Percentiles rank a stretch among this genome's conserved stretches.
Conservation (phyloP, 2,888 invertebrate genomes). For the Gasteruption jaculator region DNA sequence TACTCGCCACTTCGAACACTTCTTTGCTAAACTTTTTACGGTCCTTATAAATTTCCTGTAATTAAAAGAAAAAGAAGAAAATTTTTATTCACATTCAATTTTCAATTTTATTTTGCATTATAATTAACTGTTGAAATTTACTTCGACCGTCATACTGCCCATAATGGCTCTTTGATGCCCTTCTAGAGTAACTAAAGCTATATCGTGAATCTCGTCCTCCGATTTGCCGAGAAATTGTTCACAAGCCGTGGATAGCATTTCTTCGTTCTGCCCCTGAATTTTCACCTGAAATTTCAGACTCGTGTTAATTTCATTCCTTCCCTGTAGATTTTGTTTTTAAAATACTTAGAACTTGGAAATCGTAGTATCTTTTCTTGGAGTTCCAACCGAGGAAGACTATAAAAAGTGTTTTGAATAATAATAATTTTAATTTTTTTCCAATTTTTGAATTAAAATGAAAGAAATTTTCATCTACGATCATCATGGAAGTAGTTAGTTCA, state of each 20-base stretch:
- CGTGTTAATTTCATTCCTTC: background rate
- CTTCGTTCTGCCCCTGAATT: slow-evolving; percentile 84
- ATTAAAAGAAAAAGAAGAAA: slow-evolving; percentile 15
- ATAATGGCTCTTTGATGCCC: slow-evolving; percentile 94
- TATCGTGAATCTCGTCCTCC: slow-evolving; percentile 84
- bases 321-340: slow-evolving; percentile 7
- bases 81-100: background rate
- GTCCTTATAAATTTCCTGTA: slow-evolving; percentile 86
- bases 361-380: slow-evolving; percentile 8
- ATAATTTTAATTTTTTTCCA: slow-evolving; percentile 1
- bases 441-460: background rate
- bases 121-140: slow-evolving; percentile 28
- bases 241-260: slow-evolving; percentile 86
- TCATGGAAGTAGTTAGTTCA: no score
- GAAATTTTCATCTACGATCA: slow-evolving; percentile 4
- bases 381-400: background rate
- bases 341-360: slow-evolving; percentile 10
- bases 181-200: slow-evolving; percentile 87
- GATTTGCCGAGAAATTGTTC: slow-evolving; percentile 90
- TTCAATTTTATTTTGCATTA: background rate
- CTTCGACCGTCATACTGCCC: slow-evolving; percentile 95
- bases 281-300: slow-evolving; percentile 61
- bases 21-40: slow-evolving; percentile 92
- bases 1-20: slow-evolving; percentile 92
- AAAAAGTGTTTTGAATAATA: slow-evolving; percentile 1